These are phyloP conservation scores for Himalopsyche japonica DNA, from an alignment of 2,888 invertebrate genomes.

Conservation along the genomic window DNA sequence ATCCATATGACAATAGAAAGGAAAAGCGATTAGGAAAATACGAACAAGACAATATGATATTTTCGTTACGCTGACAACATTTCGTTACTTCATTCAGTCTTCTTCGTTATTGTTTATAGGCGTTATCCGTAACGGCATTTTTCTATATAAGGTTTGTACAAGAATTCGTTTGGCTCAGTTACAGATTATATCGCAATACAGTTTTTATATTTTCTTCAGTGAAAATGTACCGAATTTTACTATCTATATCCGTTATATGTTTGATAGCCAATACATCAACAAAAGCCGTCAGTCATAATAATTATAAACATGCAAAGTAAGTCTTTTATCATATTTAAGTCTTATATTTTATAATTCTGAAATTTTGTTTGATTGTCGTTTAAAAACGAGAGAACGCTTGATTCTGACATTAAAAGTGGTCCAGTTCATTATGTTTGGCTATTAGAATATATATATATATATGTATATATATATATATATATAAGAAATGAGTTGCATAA, in stretches of 20 bases:
- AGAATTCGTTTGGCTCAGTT: not conserved
- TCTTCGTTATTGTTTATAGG: constrained; percentile 18
- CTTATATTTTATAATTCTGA: not conserved
- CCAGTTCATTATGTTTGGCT: no score
- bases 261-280: not conserved
- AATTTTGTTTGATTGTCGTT: no score
- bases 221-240: constrained; percentile 13
- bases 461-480: no score
- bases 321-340: not conserved
- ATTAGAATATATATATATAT: no score
- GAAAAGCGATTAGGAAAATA: not conserved
- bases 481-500: no score
- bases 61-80: not conserved
- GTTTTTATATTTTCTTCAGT: not conserved
- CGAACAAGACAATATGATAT: not conserved
- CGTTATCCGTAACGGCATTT: constrained; percentile 9
- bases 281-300: constrained; percentile 3
- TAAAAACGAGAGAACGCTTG: no score
- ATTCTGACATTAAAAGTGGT: no score
- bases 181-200: not conserved
- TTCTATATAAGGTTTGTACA: constrained; percentile 20
- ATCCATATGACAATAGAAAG: not conserved
- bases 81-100: constrained; percentile 16
- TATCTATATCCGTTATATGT: not conserved
- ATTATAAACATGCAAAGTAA: not conserved